Evolutionary conservation across 2,888 invertebrate genomes (phyloP), one percentile per base, ranked within the genome.

Genomic region (Dilophus febrilis): DNA sequence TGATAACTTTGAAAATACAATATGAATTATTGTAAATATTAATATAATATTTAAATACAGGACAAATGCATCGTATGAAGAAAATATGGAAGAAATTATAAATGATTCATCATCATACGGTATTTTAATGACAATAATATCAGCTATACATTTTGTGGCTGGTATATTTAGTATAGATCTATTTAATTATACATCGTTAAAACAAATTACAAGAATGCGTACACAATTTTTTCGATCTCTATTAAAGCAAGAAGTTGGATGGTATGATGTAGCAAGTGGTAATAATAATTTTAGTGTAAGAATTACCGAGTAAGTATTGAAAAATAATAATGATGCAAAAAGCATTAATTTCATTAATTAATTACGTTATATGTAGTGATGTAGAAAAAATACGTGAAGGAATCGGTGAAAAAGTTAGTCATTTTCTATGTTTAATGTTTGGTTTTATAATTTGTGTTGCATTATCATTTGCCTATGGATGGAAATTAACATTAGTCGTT

Each of bases 401-500:
- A 4, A 82, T 87, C 18, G 83, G 83, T 0, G 86, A 86, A 57
- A 88, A 88, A 61, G 70, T 86, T 12, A 76, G 81, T 0, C 76
- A 82, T 54, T 72, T 84, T 50, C 62, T 80, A 0, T 83, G 74
- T 60, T 69, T 70, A 54, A 67, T 71, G 54, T 69, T 71, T 49
- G 74, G 77, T 0, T 77, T 77, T 50, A 57, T 82, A 27, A 66
- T 71, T 3, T 74, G 78, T 1, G 67, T 83, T 40, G 53, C 74
- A 35, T 73, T 83, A 40, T 83, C 86, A 0, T 76, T 90, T 54
- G 61, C 68, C 1, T 81, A 82, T 54, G 87, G 88, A 35, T 90
- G 88, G 88, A 76, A 86, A 54, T 64, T 91, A 37, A 86, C 90
- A 0, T 59, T 86, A 26, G 80, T 87, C 34, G 78, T 87, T 38